A percentile compares a stretch with the other conserved stretches of the same genome.
Conservation (phyloP, 1,140 invertebrate genomes). For the Zelostemma sp. region DNA sequence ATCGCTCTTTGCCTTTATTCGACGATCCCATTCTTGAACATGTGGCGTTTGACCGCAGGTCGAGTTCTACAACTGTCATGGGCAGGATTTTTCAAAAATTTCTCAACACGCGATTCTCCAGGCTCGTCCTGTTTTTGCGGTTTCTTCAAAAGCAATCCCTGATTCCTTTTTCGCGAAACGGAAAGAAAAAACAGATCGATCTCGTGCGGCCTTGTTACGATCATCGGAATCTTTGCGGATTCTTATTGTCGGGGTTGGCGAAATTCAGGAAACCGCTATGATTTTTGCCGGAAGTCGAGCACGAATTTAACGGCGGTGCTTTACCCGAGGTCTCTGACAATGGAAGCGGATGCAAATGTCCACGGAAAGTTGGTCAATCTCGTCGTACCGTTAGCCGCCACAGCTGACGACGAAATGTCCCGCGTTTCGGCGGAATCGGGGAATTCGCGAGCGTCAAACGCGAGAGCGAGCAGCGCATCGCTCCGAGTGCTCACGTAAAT, state of each 20-base stretch:
- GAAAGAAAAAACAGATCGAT: not conserved
- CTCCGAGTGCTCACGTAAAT: too few relatives aligned
- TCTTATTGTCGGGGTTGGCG: not conserved
- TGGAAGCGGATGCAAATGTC: slow-evolving; percentile 23
- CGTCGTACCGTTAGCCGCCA: not conserved
- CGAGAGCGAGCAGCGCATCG: too few relatives aligned
- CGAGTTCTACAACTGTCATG: slow-evolving; percentile 22
- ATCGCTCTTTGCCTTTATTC: slow-evolving; percentile 16
- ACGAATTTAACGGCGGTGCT: not conserved
- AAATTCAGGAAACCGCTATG: slow-evolving; percentile 18
- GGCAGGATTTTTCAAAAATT: slow-evolving; percentile 9
- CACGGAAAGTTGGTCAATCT: slow-evolving; percentile 20
- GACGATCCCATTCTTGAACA: slow-evolving; percentile 15
- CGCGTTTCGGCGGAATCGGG: too few relatives aligned
- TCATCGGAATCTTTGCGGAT: not conserved
- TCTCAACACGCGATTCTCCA: slow-evolving; percentile 22
- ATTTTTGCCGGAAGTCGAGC: slow-evolving; percentile 25
- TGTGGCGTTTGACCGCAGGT: slow-evolving; percentile 29
- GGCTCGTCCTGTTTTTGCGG: slow-evolving; percentile 15
- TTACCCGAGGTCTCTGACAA: slow-evolving; percentile 5
- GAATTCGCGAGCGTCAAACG: too few relatives aligned
- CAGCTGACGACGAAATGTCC: not conserved
- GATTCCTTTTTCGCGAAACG: slow-evolving; percentile 1
- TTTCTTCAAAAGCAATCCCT: slow-evolving; percentile 3
- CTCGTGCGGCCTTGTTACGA: not conserved